Base-by-base conservation (phyloP, 1,140 invertebrate genomes). In the Zaprionus lachaisei region DNA sequence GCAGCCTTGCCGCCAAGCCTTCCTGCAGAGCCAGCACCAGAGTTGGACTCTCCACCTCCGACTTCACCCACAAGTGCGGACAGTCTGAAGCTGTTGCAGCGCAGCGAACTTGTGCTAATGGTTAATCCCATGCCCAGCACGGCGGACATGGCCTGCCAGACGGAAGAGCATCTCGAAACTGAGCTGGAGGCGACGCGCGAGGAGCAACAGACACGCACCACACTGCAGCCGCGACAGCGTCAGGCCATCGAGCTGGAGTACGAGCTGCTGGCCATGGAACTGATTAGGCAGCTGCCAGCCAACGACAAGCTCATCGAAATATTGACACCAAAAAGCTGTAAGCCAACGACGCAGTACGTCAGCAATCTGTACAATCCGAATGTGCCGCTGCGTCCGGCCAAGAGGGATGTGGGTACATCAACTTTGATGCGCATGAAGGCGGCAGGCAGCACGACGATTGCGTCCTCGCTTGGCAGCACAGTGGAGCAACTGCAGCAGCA, bases 231-330 rank as follows among this genome's bases (percentile, higher is more conserved):
- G 11, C 93, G 93, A 60, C 93, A 93, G 93, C 96, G 96, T 60
- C 93, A 96, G 15, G 94, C 95, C 58, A 97, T 97, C 85, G 97
- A 97, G 93, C 94, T 97, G 67, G 97, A 97, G 76, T 97, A 96
- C 93, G 97, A 97, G 80, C 94, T 95, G 79, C 93, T 97, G 62
- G 96, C 96, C 22, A 92, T 95, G 73, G 96, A 97, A 85, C 94
- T 97, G 54, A 95, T 95, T 31, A 95, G 95, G 92, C 95, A 96
- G 68, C 93, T 97, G 63, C 94, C 94, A 34, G 95, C 95, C 15
- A 94, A 80, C 47, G 95, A 96, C 77, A 96, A 95, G 87, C 94
- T 97, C 58, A 95, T 95, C 81, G 94, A 95, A 56, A 94, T 97
- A 77, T 93, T 97, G 95, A 95, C 95, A 93, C 95, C 95, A 93